A percentile compares a stretch with the other conserved stretches of the same genome.
Conservation (phyloP, 2,888 invertebrate species). For the Ormyrus pomaceus region DNA sequence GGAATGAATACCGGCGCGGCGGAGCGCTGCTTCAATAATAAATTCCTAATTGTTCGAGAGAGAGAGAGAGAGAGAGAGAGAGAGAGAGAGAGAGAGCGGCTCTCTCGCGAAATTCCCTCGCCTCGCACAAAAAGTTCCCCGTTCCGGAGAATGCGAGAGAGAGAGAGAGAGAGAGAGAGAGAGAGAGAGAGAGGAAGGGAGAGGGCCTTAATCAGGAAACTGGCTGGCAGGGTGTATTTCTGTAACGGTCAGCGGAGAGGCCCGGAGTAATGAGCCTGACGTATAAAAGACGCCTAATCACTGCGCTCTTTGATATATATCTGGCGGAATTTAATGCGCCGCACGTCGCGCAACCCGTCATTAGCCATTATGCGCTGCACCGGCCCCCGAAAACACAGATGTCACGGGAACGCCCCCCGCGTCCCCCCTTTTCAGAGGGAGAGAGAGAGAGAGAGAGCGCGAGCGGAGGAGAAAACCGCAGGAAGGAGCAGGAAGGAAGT, state of each 20-base stretch:
- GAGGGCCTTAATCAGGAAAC: constrained; percentile 18
- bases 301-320: constrained; percentile 35
- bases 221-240: constrained; percentile 6
- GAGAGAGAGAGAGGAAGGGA: too few relatives aligned
- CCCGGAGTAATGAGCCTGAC: constrained; percentile 45
- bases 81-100: too few relatives aligned
- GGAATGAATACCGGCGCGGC: too few relatives aligned
- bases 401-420: constrained; percentile 69
- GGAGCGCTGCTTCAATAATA: too few relatives aligned
- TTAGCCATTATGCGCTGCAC: constrained; percentile 70
- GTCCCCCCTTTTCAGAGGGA: not conserved
- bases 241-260: constrained; percentile 33
- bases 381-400: constrained; percentile 66
- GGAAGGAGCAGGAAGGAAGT: constrained; percentile 48
- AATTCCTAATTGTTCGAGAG: too few relatives aligned
- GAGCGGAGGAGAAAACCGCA: constrained; percentile 19
- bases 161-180: not conserved
- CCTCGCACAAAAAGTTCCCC: not conserved
- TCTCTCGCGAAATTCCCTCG: too few relatives aligned
- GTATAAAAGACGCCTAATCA: constrained; percentile 46
- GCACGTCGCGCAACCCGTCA: constrained; percentile 64
- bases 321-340: constrained; percentile 59
- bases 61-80: too few relatives aligned
- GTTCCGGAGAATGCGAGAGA: not conserved
- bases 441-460: not conserved